A percentile compares a stretch with the other conserved stretches of the same genome.
Evolutionary conservation across 2,113 vertebrate genomes (phyloP).

Genomic region (Daubentonia madagascariensis): DNA sequence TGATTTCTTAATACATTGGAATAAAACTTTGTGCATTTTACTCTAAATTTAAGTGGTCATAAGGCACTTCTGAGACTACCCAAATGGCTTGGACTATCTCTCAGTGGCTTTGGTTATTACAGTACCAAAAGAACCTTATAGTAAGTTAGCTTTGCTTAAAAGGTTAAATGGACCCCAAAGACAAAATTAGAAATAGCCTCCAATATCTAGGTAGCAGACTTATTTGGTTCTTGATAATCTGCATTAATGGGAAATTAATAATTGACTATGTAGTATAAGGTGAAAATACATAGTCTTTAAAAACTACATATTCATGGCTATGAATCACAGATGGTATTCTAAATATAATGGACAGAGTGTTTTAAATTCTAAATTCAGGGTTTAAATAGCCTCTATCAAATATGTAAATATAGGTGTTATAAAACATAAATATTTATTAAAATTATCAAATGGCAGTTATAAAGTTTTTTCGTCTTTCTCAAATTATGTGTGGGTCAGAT

Average conservation of each 20-base stretch:
- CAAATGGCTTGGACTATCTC: neutral
- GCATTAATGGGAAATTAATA: slow-evolving; percentile 22
- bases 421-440: neutral
- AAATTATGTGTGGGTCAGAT: neutral
- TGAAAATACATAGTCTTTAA: slow-evolving; percentile 27
- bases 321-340: neutral
- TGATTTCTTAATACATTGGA: neutral
- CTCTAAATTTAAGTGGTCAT: neutral
- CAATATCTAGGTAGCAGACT: neutral
- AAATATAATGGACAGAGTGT: neutral
- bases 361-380: neutral
- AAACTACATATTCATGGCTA: neutral
- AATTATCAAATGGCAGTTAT: neutral
- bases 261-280: neutral
- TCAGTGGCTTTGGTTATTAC: neutral
- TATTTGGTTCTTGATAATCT: neutral
- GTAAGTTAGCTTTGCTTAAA: neutral
- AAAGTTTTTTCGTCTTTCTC: neutral
- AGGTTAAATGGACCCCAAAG: neutral
- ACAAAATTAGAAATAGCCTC: neutral
- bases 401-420: neutral
- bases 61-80: neutral
- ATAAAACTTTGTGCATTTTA: neutral
- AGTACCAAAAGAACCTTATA: neutral
- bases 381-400: neutral